Base-by-base conservation (phyloP, 2,888 invertebrate species). In the Brassicogethes aeneus region DNA sequence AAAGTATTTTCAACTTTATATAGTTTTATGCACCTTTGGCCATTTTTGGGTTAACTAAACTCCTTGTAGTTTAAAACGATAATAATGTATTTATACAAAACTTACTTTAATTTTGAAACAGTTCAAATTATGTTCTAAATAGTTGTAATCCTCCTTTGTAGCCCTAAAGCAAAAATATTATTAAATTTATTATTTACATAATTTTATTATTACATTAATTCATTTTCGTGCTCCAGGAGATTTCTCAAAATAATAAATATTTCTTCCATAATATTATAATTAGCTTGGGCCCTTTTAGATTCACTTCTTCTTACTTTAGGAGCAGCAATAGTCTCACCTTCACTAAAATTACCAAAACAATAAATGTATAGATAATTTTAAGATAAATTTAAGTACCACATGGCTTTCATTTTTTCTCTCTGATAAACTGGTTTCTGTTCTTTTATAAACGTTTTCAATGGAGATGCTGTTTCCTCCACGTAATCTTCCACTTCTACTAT, bases 401-500 rank as follows among this genome's bases (percentile, higher is more conserved):
- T 65, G 51, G 69, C 63, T 67, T 70, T 59, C 68, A 76, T 77
- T 45, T 81, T 80, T 45, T 83, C 78, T 39, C 75, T 75, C 43
- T 76, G 70, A 55, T 86, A 87, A 1, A 87, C 74, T 0, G 86
- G 85, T 31, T 80, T 81, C 57, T 85, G 84, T 23, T 80, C 82
- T 34, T 80, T 79, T 2, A 78, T 65, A 1, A 78, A 79, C 1
- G 80, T 78, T 36, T 80, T 69, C 40, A 87, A 66, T 0, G 84
- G 82, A 3, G 84, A 81, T 1, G 85, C 85, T 0, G 85, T 85
- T 66, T 86, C 86, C 34, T 84, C 78, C 40, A 84, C 82, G 40
- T 85, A 82, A 51, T 84, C 86, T 62, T 87, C 87, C 2, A 88
- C 80, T 59, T 87, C 87, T 0, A 87, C 85, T 43, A 87, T 75